Evolutionary conservation across 1,140 invertebrate genomes (phyloP).

Genomic region (Steinernema khuongi): DNA sequence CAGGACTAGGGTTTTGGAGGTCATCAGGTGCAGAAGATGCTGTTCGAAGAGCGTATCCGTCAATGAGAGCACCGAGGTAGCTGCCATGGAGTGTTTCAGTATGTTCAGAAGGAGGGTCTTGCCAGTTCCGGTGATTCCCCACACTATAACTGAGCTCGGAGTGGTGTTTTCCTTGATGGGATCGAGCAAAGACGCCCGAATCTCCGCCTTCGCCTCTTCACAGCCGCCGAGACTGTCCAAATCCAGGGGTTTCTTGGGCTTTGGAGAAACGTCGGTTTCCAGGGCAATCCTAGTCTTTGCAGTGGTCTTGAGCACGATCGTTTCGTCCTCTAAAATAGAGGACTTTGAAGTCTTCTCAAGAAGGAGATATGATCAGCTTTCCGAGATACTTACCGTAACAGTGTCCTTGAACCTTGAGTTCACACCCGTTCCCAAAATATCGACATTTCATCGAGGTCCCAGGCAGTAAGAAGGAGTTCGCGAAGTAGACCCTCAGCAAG

Average conservation of each 20-base stretch:
- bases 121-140: constrained; percentile 43
- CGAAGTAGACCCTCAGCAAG: neutral
- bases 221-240: neutral
- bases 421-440: neutral
- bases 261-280: neutral
- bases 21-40: neutral
- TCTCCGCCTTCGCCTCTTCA: neutral
- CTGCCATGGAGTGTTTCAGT: neutral
- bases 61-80: constrained; percentile 6
- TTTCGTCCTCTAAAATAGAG: too few species aligned
- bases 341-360: too few species aligned
- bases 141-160: constrained; percentile 35
- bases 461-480: neutral
- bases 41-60: neutral
- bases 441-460: neutral
- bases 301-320: too few species aligned
- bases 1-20: constrained; percentile 17
- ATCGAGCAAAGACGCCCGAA: neutral
- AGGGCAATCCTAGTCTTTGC: neutral
- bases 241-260: neutral
- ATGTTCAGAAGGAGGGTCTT: constrained; percentile 34
- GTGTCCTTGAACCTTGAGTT: neutral
- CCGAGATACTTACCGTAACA: neutral
- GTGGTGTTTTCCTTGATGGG: neutral
- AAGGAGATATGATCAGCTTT: too few species aligned